phyloP scores from a whole-genome alignment of 2,888 invertebrate species.

The Lacanobia oleracea region DNA sequence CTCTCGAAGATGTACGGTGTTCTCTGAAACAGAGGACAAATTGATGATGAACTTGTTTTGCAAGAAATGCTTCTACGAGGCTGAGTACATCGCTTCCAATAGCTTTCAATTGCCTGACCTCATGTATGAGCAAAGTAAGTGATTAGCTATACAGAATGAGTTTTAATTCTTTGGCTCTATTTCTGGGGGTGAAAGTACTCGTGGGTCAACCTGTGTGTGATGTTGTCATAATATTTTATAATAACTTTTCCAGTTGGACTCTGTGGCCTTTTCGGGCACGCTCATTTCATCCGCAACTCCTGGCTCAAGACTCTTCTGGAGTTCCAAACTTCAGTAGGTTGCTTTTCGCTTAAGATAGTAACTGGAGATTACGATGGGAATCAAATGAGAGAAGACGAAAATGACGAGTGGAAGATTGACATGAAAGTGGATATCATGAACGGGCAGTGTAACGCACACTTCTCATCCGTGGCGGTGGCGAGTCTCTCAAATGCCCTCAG shows the following conservation, averaged over 20 bases:
- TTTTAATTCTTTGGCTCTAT: neutral
- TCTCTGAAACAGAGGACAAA: slow-evolving; percentile 67
- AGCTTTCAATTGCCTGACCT: slow-evolving; percentile 70
- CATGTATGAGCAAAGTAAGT: slow-evolving; percentile 78
- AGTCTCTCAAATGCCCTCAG: slow-evolving; percentile 67
- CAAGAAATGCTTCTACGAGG: slow-evolving; percentile 67
- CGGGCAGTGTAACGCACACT: slow-evolving; percentile 69
- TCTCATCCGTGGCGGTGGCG: slow-evolving; percentile 70
- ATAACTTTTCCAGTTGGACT: slow-evolving; percentile 70
- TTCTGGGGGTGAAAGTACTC: neutral
- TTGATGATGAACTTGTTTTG: slow-evolving; percentile 64
- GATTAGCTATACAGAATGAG: neutral
- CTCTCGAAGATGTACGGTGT: slow-evolving; percentile 69
- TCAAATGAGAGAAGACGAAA: neutral
- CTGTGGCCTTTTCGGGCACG: slow-evolving; percentile 74
- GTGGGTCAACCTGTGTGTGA: neutral
- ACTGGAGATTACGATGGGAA: neutral
- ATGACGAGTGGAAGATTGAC: neutral
- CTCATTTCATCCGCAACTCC: slow-evolving; percentile 69
- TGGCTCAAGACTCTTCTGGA: slow-evolving; percentile 71
- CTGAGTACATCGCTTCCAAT: slow-evolving; percentile 69
- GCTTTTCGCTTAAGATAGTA: slow-evolving; percentile 61
- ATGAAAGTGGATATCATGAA: slow-evolving; percentile 32
- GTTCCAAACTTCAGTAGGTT: slow-evolving; percentile 73
- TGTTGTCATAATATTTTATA: neutral